Percentiles rank a stretch among this genome's conserved stretches.
Evolutionary conservation across 1,140 invertebrate genomes (phyloP).

Genomic region (Antheraea pernyi): DNA sequence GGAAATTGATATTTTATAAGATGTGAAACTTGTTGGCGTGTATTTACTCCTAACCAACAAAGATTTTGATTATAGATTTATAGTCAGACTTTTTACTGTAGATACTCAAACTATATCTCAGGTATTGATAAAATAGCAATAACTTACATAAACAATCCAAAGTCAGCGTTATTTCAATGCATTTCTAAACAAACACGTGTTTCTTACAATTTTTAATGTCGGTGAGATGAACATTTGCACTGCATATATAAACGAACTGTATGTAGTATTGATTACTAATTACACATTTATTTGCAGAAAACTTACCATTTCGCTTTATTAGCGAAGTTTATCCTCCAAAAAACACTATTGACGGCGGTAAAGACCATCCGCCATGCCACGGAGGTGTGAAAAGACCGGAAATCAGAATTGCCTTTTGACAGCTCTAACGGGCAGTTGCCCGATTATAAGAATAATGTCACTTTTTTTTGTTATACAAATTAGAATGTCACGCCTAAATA

Average conservation of each 20-base stretch:
- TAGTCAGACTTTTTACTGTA: neutral
- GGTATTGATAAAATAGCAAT: neutral
- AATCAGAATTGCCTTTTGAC: conserved; percentile 52
- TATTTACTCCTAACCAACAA: neutral
- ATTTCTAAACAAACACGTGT: conserved; percentile 62
- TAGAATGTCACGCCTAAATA: neutral
- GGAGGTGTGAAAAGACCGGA: conserved; percentile 78
- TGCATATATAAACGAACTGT: conserved; percentile 31
- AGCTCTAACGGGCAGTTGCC: conserved; percentile 53
- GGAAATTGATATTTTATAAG: neutral
- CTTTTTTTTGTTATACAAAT: conserved; percentile 20
- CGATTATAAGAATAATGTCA: conserved; percentile 9
- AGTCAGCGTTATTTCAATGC: conserved; percentile 30
- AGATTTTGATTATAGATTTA: too few relatives aligned
- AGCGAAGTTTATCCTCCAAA: conserved; percentile 74
- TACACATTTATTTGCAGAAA: conserved; percentile 23
- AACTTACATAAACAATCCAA: conserved; percentile 11
- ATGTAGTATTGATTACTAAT: conserved; percentile 23
- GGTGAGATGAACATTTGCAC: conserved; percentile 43
- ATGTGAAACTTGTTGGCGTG: neutral
- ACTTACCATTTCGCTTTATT: conserved; percentile 77
- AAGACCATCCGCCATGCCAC: conserved; percentile 79
- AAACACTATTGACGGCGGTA: conserved; percentile 69
- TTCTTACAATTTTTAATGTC: conserved; percentile 25
- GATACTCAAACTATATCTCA: neutral